Percentiles rank a stretch among this genome's conserved stretches.
Conservation (phyloP, 2,113 vertebrate species). For the Phalacrocorax carbo region DNA sequence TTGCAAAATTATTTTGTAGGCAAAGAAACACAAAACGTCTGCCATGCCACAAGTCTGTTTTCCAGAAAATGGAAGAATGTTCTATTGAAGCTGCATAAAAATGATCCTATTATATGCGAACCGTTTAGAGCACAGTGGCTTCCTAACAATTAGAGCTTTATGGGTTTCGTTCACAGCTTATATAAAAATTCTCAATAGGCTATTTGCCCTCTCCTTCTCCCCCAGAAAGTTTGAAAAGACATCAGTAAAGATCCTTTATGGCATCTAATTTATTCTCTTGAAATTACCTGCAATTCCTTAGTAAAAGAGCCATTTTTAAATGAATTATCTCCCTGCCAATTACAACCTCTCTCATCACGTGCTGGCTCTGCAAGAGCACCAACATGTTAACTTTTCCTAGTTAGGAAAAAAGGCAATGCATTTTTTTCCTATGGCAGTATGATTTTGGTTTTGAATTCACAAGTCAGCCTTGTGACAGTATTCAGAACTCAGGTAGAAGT, state of each 20-base stretch:
- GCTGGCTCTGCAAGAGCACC: conserved; percentile 14
- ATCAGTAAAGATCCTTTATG: conserved; percentile 50
- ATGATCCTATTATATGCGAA: conserved; percentile 50
- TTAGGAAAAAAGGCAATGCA: not conserved
- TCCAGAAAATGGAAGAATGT: not conserved
- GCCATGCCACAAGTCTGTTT: not conserved
- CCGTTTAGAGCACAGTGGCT: conserved; percentile 38
- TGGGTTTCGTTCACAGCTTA: conserved; percentile 56
- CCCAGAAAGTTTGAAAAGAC: conserved; percentile 45
- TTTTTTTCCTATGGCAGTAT: not conserved
- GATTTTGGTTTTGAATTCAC: not conserved
- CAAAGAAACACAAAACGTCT: not conserved
- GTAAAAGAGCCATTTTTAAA: conserved; percentile 28
- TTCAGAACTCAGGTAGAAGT: not conserved
- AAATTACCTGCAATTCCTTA: conserved; percentile 57
- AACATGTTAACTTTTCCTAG: not conserved
- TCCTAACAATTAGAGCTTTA: conserved; percentile 63
- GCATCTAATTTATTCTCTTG: conserved; percentile 45
- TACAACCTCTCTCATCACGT: not conserved
- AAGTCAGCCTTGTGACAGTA: not conserved
- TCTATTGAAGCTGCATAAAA: conserved; percentile 52
- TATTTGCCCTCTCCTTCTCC: conserved; percentile 47
- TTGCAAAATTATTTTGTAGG: not conserved
- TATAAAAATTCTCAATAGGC: conserved; percentile 56
- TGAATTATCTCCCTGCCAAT: conserved; percentile 35